Evolutionary conservation across 2,888 invertebrate species (phyloP).

Genomic region (Oithona nana): DNA sequence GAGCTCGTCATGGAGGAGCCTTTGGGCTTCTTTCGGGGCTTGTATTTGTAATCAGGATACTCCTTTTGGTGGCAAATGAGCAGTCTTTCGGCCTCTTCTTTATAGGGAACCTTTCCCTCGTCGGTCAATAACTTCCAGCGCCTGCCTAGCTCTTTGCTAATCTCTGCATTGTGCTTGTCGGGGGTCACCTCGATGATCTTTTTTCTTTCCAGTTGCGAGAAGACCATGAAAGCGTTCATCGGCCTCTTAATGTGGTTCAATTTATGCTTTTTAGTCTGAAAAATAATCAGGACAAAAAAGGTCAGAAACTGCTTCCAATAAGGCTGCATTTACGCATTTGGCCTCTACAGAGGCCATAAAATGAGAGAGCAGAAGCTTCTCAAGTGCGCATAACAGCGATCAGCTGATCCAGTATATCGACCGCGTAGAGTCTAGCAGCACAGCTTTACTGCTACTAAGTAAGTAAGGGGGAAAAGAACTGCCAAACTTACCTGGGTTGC

Average conservation of each 20-base stretch:
- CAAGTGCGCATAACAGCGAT: background rate
- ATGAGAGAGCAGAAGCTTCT: too few species aligned
- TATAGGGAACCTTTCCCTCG: slow-evolving; percentile 59
- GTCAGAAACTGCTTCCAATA: too few species aligned
- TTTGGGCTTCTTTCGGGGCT: slow-evolving; percentile 61
- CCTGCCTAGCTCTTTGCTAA: slow-evolving; percentile 58
- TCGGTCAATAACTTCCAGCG: slow-evolving; percentile 29
- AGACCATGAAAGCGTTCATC: slow-evolving; percentile 99
- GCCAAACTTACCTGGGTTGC: slow-evolving; percentile 89
- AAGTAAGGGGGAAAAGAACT: too few species aligned
- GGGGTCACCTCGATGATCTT: slow-evolving; percentile 90
- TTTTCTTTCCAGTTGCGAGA: slow-evolving; percentile 90
- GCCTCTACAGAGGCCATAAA: too few species aligned
- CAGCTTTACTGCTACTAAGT: too few species aligned
- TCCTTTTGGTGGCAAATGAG: slow-evolving; percentile 78
- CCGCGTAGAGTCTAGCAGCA: background rate
- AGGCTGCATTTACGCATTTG: too few species aligned
- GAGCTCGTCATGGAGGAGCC: background rate
- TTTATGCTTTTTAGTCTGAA: slow-evolving; percentile 88
- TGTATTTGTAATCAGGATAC: slow-evolving; percentile 91
- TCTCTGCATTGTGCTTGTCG: slow-evolving; percentile 96
- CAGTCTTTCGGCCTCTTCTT: slow-evolving; percentile 77
- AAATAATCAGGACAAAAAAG: slow-evolving; percentile 25
- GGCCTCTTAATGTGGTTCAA: slow-evolving; percentile 95
- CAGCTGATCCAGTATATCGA: background rate